These are phyloP conservation scores for Patella ulyssiponensis DNA, from an alignment of 2,888 invertebrate species.

Conservation along the genomic window DNA sequence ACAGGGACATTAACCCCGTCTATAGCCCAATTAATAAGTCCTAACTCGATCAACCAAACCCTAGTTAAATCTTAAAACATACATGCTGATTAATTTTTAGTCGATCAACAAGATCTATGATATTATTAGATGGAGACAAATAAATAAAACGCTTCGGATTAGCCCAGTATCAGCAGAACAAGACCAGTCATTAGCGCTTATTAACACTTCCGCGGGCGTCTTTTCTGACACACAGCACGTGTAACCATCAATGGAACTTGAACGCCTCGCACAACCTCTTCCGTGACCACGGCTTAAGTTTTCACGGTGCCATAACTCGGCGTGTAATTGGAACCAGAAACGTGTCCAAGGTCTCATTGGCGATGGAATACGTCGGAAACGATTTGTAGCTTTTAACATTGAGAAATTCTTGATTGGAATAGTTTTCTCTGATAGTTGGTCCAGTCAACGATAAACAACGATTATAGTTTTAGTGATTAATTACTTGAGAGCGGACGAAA, in stretches of 20 bases:
- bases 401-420: slow-evolving; percentile 9
- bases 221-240: not conserved
- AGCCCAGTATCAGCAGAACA: no score
- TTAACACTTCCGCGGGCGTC: no score
- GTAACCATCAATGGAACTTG: not conserved
- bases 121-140: no score
- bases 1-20: no score
- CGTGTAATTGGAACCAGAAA: slow-evolving; percentile 12
- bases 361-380: not conserved
- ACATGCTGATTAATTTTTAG: no score
- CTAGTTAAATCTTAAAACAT: no score
- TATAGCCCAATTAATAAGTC: no score
- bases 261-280: not conserved
- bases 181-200: no score
- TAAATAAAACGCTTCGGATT: no score
- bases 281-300: slow-evolving; percentile 2
- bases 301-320: not conserved
- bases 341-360: not conserved
- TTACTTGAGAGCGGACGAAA: slow-evolving; percentile 3
- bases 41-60: no score
- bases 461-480: slow-evolving; percentile 11
- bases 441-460: slow-evolving; percentile 5
- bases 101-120: no score
- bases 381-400: slow-evolving; percentile 2
- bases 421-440: not conserved